A percentile compares a stretch with the other conserved stretches of the same genome.
phyloP scores from a whole-genome alignment of 2,113 vertebrate species.

The Ammodytes marinus region DNA sequence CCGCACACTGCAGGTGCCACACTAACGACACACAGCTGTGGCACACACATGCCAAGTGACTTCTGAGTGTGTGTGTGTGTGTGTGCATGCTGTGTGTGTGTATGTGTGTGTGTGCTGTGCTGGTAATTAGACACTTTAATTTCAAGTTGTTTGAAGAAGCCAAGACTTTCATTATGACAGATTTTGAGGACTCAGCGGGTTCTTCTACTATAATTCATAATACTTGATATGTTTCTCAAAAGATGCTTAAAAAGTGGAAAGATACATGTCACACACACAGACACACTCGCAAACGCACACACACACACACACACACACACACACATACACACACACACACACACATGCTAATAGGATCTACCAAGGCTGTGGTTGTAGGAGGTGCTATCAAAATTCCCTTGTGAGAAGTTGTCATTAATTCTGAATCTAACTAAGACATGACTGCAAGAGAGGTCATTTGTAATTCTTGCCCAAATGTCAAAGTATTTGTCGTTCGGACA shows the following conservation, averaged over 20 bases:
- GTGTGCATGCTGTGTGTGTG: neutral
- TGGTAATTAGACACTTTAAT: constrained; percentile 69
- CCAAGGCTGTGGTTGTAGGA: constrained; percentile 21
- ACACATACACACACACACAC: too few relatives aligned
- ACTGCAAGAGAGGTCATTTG: constrained; percentile 53
- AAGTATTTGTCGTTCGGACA: constrained; percentile 56
- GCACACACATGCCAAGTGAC: constrained; percentile 46
- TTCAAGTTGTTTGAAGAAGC: constrained; percentile 63
- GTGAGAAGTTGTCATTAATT: constrained; percentile 47
- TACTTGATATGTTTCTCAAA: constrained; percentile 24
- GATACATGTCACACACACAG: constrained; percentile 3
- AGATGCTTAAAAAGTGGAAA: constrained; percentile 50
- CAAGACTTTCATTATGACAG: constrained; percentile 23
- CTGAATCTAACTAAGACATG: constrained; percentile 39
- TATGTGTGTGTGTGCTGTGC: neutral
- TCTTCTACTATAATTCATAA: constrained; percentile 21
- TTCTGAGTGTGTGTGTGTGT: constrained; percentile 53
- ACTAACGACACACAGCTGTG: constrained; percentile 71
- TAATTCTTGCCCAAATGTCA: constrained; percentile 22
- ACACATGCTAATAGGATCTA: constrained; percentile 21
- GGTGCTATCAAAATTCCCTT: constrained; percentile 14
- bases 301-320: too few relatives aligned
- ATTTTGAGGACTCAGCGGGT: constrained; percentile 46
- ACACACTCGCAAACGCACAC: too few relatives aligned
- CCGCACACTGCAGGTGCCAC: constrained; percentile 69